Base-by-base conservation (phyloP, 2,797 vertebrate genomes). In the Cetoscarus ocellatus region DNA sequence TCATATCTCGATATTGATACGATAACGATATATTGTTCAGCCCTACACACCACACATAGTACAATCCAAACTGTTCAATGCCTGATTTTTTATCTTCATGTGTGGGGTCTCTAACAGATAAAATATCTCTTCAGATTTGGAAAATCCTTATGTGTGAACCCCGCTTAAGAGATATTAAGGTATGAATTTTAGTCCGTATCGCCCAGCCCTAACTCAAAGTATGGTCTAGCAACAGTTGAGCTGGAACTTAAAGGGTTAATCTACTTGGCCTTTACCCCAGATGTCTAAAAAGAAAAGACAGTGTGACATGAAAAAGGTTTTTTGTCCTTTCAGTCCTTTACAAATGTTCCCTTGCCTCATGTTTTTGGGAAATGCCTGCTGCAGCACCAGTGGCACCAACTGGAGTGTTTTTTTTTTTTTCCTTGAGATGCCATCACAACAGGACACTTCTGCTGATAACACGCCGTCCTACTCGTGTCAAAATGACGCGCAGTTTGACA, bases 401-500 rank as follows among this genome's bases (percentile, higher is more conserved):
- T 52, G 18, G 39, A 69, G 18, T 48, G 13, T 8, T 9, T 19
- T 6, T 50, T 80, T 68, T 42, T 80, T 82, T 71, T 83, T 82
- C 79, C 19, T 61, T 45, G 67, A 72, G 76, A 61, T 67, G 75
- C 75, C 60, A n/a, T 85, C 84, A 77, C 73, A 79, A 76, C 67
- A 69, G 71, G 69, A 65, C 72, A 39, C 47, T 77, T 73, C 70
- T 58, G 61, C 71, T 79, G 63, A 70, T 80, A 84, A 77, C 71
- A 42, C 34, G 58, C 53, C 34, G 51, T 74, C 70, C 59, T 57
- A 48, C 69, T 83, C 58, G 1, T 84, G 85, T 87, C 80, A 88
- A 88, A 72, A 62, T 82, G 79, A 88, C n/a, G 10, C 35, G 59
- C 36, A 14, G 70, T 76, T 76, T 88, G 82, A 82, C 87, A 84